phyloP scores from a whole-genome alignment of 2,113 vertebrate species.

The Hepsetus odoe region DNA sequence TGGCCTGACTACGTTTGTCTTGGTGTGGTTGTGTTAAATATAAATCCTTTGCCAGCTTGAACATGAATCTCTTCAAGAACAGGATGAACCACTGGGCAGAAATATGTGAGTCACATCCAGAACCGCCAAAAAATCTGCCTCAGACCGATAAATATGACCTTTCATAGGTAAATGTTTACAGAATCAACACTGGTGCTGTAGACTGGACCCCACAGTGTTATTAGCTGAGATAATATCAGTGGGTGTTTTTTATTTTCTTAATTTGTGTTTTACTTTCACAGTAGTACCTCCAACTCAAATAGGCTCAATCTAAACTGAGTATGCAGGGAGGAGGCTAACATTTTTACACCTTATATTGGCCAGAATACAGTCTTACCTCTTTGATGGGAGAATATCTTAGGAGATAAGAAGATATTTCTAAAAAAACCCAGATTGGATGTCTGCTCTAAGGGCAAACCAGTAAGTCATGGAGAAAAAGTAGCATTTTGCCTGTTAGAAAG shows the following conservation, averaged over 20 bases:
- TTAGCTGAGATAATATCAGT: constrained; percentile 52
- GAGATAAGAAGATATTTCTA: not conserved
- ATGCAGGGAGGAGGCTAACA: constrained; percentile 13
- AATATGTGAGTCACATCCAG: constrained; percentile 1
- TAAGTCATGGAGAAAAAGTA: not conserved
- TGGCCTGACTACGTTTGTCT: not conserved
- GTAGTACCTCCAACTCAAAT: constrained; percentile 48
- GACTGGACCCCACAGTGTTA: constrained; percentile 43
- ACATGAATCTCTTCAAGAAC: not conserved
- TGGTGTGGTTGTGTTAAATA: constrained; percentile 22
- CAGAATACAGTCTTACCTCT: constrained; percentile 35
- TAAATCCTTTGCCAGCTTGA: constrained; percentile 19
- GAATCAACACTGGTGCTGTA: constrained; percentile 52
- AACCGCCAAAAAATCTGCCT: constrained; percentile 14
- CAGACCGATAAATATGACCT: constrained; percentile 50
- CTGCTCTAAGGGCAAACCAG: not conserved
- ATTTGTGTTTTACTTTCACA: constrained; percentile 60
- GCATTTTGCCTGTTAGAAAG: not conserved
- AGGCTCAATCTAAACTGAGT: constrained; percentile 30
- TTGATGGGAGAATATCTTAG: constrained; percentile 7
- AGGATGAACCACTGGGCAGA: not conserved
- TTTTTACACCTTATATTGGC: constrained; percentile 29
- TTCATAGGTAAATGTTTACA: constrained; percentile 58
- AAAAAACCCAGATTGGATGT: too few species aligned
- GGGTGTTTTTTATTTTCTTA: constrained; percentile 51